Percentiles rank a stretch among this genome's conserved stretches.
These are phyloP conservation scores for Drosophila acutilabella DNA, from an alignment of 2,888 invertebrate genomes.

Conservation along the genomic window DNA sequence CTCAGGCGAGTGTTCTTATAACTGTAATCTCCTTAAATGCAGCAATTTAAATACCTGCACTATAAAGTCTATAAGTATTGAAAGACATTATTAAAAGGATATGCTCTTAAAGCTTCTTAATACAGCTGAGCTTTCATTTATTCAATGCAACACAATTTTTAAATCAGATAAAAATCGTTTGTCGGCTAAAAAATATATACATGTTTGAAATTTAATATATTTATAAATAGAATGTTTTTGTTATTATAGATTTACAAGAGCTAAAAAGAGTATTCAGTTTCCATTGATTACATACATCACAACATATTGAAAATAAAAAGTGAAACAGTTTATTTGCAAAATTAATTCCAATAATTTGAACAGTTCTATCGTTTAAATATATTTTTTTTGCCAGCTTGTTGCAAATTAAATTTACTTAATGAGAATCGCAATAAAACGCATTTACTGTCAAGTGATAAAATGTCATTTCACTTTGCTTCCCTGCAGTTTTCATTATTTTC, in stretches of 20 bases:
- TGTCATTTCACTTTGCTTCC: slow-evolving; percentile 62
- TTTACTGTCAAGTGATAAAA: slow-evolving; percentile 83
- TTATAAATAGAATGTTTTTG: too few species aligned
- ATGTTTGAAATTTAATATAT: too few species aligned
- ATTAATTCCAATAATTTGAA: slow-evolving; percentile 9
- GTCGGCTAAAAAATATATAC: too few species aligned
- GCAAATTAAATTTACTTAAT: slow-evolving; percentile 80
- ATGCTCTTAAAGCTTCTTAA: not conserved
- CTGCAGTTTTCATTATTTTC: slow-evolving; percentile 28
- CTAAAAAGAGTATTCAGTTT: not conserved
- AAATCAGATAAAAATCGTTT: not conserved
- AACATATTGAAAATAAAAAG: not conserved
- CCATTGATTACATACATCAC: not conserved
- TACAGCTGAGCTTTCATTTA: not conserved
- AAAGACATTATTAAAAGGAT: not conserved
- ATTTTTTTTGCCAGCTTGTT: slow-evolving; percentile 13
- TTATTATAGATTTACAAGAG: not conserved
- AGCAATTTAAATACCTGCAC: slow-evolving; percentile 5
- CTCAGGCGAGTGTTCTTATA: slow-evolving; percentile 20
- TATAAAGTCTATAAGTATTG: not conserved
- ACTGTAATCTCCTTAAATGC: slow-evolving; percentile 41
- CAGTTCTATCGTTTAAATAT: slow-evolving; percentile 17
- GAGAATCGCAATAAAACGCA: slow-evolving; percentile 81
- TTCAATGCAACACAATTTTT: not conserved
- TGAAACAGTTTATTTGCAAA: slow-evolving; percentile 4